Conservation (phyloP, 2,888 invertebrate species). For the Caenorhabditis sp. region DNA sequence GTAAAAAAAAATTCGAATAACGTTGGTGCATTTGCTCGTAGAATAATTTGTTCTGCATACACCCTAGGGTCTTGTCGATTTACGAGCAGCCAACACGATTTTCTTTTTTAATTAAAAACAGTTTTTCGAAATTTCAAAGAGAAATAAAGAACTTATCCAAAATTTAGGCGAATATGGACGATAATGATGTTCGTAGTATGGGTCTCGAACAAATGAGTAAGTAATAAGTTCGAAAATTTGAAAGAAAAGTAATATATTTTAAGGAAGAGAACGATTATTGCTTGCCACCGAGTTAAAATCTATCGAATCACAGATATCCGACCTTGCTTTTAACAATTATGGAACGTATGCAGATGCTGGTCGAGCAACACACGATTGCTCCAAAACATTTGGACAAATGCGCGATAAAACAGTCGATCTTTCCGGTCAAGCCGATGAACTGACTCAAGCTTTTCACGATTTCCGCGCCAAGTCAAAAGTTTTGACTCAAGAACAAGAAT, state of each 20-base stretch:
- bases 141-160: background rate
- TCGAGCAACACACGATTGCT: slow-evolving; percentile 67
- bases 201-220: slow-evolving; percentile 49
- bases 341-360: slow-evolving; percentile 69
- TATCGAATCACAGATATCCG: slow-evolving; percentile 65
- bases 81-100: slow-evolving; percentile 41
- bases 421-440: slow-evolving; percentile 50
- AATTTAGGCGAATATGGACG: slow-evolving; percentile 1
- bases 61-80: slow-evolving; percentile 22
- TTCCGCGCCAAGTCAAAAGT: slow-evolving; percentile 51
- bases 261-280: slow-evolving; percentile 43
- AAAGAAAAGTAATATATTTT: background rate
- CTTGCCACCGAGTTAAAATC: slow-evolving; percentile 51
- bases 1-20: background rate
- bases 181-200: slow-evolving; percentile 36
- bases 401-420: slow-evolving; percentile 53
- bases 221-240: slow-evolving; percentile 6
- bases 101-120: background rate
- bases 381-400: slow-evolving; percentile 65
- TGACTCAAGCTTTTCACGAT: slow-evolving; percentile 52
- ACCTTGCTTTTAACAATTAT: slow-evolving; percentile 69
- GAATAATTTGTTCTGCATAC: slow-evolving; percentile 9
- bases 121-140: too few relatives aligned
- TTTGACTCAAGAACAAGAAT: slow-evolving; percentile 50
- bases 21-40: background rate